Base-by-base conservation (phyloP, 37 sponge, comb jelly and placozoan species). In the Theonella swinhoei region DNA sequence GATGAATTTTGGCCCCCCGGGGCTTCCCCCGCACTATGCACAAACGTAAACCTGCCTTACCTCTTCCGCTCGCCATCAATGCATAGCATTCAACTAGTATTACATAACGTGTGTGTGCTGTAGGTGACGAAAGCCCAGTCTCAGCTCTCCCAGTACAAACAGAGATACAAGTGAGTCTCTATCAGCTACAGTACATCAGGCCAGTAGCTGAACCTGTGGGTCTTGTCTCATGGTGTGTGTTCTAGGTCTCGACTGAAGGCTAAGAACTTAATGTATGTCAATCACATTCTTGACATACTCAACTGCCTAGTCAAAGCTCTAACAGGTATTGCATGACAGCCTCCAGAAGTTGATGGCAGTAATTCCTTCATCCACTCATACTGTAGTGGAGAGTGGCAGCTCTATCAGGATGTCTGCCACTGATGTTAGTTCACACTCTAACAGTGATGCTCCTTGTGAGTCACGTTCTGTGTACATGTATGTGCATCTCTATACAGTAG, bases 221-320 rank as follows among this genome's bases (percentile, higher is more conserved):
- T 30, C 3, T 3, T 64, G 28, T 2, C 7, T 5, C 3, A 8
- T 9, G n/a, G 38, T 72, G 1, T 36, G 42, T 25, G 24, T 32
- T 4, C 61, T 31, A 90, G 91, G 64, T 70, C 91, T 5, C 47
- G 95, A 37, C 78, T 99, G 75, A 99, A 95, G 32, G 96, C 99
- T 42, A 91, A 89, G 77, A 99, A 99, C 67, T 81, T 99, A 24
- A 85, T 97, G 82, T 93, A 93, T 71, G 83, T 97, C 47, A 96
- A 92, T 24, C 99, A 99, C 54, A 54, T 99, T 2, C 64, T 99
- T 24, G 85, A 88, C 33, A 70, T 93, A 34, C 87, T 97, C 31
- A 81, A 77, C 62, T 79, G 87, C 35, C 83, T 93, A 47, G 11
- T 47, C 11, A 47, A 14, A 47, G 54, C 54, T 47, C 11, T 47